A percentile compares a stretch with the other conserved stretches of the same genome.
These are phyloP conservation scores for Nesometra sesokonis DNA, from an alignment of 35 echinoderm and acorn worm genomes.

Conservation along the genomic window DNA sequence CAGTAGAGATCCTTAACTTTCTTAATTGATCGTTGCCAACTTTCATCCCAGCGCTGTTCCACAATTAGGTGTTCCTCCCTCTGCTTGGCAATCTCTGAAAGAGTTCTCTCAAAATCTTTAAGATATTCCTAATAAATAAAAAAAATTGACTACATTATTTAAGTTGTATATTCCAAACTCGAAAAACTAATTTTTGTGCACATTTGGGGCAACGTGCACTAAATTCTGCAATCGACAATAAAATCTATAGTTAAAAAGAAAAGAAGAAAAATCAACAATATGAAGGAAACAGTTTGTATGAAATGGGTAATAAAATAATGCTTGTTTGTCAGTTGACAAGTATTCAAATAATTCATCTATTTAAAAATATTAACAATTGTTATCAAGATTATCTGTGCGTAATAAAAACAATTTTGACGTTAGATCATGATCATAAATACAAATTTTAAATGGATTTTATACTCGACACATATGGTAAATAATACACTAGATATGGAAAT, in stretches of 20 bases:
- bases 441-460: not conserved
- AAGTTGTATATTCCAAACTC: not conserved
- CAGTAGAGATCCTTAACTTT: slow-evolving; percentile 91
- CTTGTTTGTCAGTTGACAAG: too few species aligned
- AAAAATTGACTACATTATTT: not conserved
- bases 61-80: slow-evolving; percentile 56
- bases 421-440: not conserved
- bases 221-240: too few species aligned
- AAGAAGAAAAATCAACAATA: too few species aligned
- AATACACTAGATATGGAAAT: too few species aligned
- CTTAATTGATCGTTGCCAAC: slow-evolving; percentile 59
- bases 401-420: not conserved
- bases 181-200: not conserved
- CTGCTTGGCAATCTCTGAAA: slow-evolving; percentile 53
- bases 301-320: too few species aligned
- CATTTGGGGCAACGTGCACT: too few species aligned
- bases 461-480: not conserved
- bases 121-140: slow-evolving; percentile 49
- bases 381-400: not conserved
- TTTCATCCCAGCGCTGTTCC: slow-evolving; percentile 70
- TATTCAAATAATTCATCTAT: too few species aligned
- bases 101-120: slow-evolving; percentile 48
- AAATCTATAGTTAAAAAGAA: too few species aligned
- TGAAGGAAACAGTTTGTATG: too few species aligned
- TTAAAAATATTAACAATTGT: too few species aligned